Conservation (phyloP, 2,113 vertebrate species). For the Hippocampus zosterae region DNA sequence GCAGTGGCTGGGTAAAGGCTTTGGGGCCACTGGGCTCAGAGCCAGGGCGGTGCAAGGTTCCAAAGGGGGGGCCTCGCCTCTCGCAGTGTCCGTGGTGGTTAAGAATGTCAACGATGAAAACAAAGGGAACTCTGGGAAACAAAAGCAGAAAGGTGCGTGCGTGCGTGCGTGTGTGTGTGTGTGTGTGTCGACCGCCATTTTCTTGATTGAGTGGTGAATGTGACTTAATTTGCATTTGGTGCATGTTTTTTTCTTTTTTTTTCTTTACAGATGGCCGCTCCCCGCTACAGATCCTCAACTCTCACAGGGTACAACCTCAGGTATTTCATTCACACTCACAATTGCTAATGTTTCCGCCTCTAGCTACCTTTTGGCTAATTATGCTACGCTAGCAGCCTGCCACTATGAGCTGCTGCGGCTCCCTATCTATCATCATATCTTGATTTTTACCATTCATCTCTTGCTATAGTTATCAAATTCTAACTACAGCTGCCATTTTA, state of each 20-base stretch:
- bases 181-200: not conserved
- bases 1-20: slow-evolving; percentile 75
- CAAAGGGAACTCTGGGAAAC: slow-evolving; percentile 56
- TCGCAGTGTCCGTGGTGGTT: slow-evolving; percentile 43
- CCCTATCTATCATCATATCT: too few species aligned
- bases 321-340: slow-evolving; percentile 33
- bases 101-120: slow-evolving; percentile 63
- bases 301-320: slow-evolving; percentile 70
- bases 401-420: too few species aligned
- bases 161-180: too few species aligned
- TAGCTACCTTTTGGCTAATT: not conserved
- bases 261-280: slow-evolving; percentile 71
- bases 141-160: slow-evolving; percentile 66
- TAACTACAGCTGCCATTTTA: too few species aligned
- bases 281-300: slow-evolving; percentile 86
- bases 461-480: too few species aligned
- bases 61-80: slow-evolving; percentile 62
- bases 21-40: slow-evolving; percentile 59
- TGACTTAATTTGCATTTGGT: too few species aligned
- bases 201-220: not conserved
- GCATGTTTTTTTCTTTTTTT: not conserved
- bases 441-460: too few species aligned
- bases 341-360: not conserved
- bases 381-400: too few species aligned
- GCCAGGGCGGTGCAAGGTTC: slow-evolving; percentile 54